Evolutionary conservation across 2,113 vertebrate species (phyloP), one percentile per base, ranked within the genome.

Genomic region (Melanerpes aurifrons): DNA sequence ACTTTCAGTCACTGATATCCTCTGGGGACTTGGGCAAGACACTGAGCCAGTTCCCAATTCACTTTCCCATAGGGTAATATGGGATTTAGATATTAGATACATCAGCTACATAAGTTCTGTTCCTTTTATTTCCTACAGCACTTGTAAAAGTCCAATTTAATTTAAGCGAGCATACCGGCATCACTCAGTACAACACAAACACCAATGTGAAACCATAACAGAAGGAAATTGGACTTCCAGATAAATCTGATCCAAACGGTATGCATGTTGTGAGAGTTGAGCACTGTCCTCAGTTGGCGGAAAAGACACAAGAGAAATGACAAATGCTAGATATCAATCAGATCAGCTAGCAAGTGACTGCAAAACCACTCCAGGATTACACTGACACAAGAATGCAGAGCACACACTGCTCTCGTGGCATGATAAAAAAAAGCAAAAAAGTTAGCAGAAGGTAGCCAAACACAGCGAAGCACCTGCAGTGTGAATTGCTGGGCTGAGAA

Each of bases 391-490:
- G 83, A 90, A 74, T 26, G 61, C 32, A 64, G 58, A 77, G 66
- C 10, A 15, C 26, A 64, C 18, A 18, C 50, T 40, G 3, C 11
- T 69, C 54, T 58, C 53, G 32, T 80, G 72, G 74, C 32, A 53
- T 47, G 0, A 0, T 15, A 74, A 75, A 40, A 90, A 90, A 25
- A 73, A 70, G 21, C 7, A 54, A 75, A 54, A 75, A 62, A 54
- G 28, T 1, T 15, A 73, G 37, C 15, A 35, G 78, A 88, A 87
- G 62, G n/a, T 50, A 90, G 73, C 35, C 82, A 93, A 79, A 87
- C 73, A 88, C 87, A 92, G 72, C 2, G 2, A 92, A 93, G 76
- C 76, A 92, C 94, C 92, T 94, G 92, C 73, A 94, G 54, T 10
- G 3, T 56, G 86, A 86, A 69, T 92, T 91, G 94, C 76, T 92